These are phyloP conservation scores for Luperina testacea DNA, from an alignment of 2,888 invertebrate genomes.

Conservation along the genomic window DNA sequence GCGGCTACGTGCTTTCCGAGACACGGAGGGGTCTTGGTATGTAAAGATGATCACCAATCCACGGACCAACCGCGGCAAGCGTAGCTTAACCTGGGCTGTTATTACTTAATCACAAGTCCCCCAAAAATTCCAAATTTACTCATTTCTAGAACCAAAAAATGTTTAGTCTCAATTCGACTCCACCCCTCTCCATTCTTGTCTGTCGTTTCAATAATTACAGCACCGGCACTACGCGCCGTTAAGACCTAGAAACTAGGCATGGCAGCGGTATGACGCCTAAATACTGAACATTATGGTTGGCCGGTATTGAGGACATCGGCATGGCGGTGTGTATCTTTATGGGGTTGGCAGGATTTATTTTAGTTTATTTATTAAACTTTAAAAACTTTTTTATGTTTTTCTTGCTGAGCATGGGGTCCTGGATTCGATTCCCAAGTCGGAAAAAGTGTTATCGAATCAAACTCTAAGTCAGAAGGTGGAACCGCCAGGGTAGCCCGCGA, in stretches of 20 bases:
- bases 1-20: too few relatives aligned
- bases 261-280: constrained; percentile 39
- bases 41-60: background rate
- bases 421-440: too few relatives aligned
- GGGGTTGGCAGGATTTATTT: background rate
- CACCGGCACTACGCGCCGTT: constrained; percentile 48
- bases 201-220: constrained; percentile 66
- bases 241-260: constrained; percentile 60
- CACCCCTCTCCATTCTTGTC: constrained; percentile 15
- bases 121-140: too few relatives aligned
- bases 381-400: background rate
- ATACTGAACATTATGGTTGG: constrained; percentile 43
- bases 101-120: too few relatives aligned
- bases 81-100: too few relatives aligned
- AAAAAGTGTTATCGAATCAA: too few relatives aligned
- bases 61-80: too few relatives aligned
- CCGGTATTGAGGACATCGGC: constrained; percentile 23
- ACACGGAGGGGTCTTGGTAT: too few relatives aligned
- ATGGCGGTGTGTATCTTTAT: background rate
- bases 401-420: too few relatives aligned
- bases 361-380: background rate
- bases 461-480: background rate
- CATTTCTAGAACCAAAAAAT: constrained; percentile 3
- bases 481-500: too few relatives aligned
- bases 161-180: constrained; percentile 36